Percentiles rank a stretch among this genome's conserved stretches.
phyloP scores from a whole-genome alignment of 2,797 vertebrate genomes.

The Staurois parvus region DNA sequence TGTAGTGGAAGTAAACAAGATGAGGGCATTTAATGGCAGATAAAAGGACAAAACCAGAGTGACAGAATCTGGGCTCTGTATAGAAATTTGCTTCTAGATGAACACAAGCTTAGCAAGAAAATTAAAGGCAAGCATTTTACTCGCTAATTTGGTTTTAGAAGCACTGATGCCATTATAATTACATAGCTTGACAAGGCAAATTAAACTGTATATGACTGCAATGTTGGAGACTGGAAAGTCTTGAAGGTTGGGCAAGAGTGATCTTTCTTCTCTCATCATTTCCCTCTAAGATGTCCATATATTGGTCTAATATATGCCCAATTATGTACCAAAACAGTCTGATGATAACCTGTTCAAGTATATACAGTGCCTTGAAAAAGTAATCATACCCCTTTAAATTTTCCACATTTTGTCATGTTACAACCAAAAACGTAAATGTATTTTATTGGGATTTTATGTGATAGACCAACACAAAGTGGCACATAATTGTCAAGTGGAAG shows the following conservation, averaged over 20 bases:
- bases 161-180: background rate
- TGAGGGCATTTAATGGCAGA: fast-evolving
- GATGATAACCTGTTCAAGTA: too few species aligned
- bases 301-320: background rate
- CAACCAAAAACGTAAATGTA: too few species aligned
- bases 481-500: too few species aligned
- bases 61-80: slow-evolving; percentile 57
- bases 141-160: slow-evolving; percentile 17
- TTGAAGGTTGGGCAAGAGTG: background rate
- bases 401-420: too few species aligned
- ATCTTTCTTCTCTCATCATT: background rate
- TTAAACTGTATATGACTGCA: background rate
- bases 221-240: background rate
- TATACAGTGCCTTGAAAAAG: too few species aligned
- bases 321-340: background rate
- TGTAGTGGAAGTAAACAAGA: slow-evolving; percentile 52
- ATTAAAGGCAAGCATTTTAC: slow-evolving; percentile 9
- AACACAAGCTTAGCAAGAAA: slow-evolving; percentile 24
- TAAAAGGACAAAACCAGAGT: slow-evolving; percentile 48
- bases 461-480: too few species aligned
- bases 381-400: too few species aligned
- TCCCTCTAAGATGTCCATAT: background rate
- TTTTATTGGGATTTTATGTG: too few species aligned
- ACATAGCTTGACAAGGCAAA: slow-evolving; percentile 23
- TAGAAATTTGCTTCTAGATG: slow-evolving; percentile 30